Percentiles rank a stretch among this genome's conserved stretches.
Evolutionary conservation across 1,140 invertebrate genomes (phyloP).

Genomic region (Callitettix versicolor): DNA sequence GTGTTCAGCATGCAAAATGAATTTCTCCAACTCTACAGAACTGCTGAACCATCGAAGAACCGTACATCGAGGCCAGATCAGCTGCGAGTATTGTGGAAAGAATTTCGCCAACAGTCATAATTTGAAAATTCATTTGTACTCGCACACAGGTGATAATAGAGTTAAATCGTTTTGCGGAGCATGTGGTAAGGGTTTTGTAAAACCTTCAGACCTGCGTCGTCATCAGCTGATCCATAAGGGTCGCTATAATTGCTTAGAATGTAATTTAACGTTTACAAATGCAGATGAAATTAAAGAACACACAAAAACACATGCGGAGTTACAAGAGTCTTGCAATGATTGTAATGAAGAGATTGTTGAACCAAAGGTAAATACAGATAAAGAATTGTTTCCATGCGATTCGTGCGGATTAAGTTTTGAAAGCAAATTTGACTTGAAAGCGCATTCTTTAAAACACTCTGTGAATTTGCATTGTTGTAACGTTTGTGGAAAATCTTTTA

Average conservation of each 20-base stretch:
- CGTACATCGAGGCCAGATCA: constrained; percentile 12
- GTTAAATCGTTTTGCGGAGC: constrained; percentile 53
- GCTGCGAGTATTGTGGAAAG: constrained; percentile 37
- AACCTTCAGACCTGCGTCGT: constrained; percentile 45
- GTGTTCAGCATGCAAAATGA: constrained; percentile 5
- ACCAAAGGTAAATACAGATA: constrained; percentile 14
- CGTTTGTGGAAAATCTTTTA: constrained; percentile 21
- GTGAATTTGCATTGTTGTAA: constrained; percentile 7
- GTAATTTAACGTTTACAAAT: constrained; percentile 33
- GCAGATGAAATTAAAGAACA: constrained; percentile 3
- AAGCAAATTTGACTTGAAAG: constrained; percentile 20
- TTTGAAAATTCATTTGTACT: constrained; percentile 54
- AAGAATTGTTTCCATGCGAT: constrained; percentile 15
- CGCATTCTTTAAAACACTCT: constrained; percentile 21
- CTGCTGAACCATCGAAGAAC: constrained; percentile 8
- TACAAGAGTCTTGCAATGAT: constrained; percentile 7
- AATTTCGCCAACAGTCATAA: constrained; percentile 57
- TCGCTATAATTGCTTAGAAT: constrained; percentile 20
- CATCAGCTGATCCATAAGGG: constrained; percentile 29
- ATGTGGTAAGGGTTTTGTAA: constrained; percentile 62
- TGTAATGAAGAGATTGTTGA: constrained; percentile 8
- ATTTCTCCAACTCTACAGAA: constrained; percentile 8
- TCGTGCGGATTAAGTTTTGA: constrained; percentile 16
- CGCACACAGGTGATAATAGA: constrained; percentile 59
- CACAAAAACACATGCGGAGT: not conserved